Evolutionary conservation across 2,797 vertebrate species (phyloP).

Genomic region (Eremophila alpestris): DNA sequence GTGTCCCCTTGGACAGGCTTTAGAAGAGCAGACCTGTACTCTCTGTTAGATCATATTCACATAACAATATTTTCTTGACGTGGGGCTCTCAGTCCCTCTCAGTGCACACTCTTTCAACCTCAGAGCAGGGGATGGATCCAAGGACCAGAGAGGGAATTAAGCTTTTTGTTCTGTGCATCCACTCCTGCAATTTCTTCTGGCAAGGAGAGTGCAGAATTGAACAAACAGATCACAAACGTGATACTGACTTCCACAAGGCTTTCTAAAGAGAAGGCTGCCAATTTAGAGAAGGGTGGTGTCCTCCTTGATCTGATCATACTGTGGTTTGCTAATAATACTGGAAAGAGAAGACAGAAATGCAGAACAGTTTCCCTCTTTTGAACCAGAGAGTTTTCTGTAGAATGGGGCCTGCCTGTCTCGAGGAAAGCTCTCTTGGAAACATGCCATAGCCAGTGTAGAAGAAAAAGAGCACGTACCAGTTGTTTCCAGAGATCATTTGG

Average conservation of each 20-base stretch:
- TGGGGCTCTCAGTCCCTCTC: not conserved
- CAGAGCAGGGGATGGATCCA: not conserved
- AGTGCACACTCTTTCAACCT: not conserved
- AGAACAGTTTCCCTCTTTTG: not conserved
- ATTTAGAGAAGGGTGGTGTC: not conserved
- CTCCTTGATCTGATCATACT: not conserved
- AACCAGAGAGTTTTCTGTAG: not conserved
- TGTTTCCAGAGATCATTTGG: constrained; percentile 11
- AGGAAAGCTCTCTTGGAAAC: not conserved
- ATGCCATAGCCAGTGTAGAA: not conserved
- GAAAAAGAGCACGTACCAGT: constrained; percentile 52
- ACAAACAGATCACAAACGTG: not conserved
- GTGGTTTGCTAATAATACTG: not conserved
- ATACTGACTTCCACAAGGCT: not conserved
- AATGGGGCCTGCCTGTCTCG: not conserved
- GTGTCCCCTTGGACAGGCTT: not conserved
- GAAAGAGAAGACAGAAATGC: not conserved
- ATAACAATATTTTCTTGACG: not conserved
- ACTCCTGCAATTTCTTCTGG: not conserved
- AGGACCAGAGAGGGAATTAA: not conserved
- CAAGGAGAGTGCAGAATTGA: not conserved
- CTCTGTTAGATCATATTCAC: not conserved
- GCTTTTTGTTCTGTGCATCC: not conserved
- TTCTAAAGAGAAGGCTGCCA: not conserved
- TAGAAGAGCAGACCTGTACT: not conserved